Conservation (phyloP, 92 coral and sea anemone species). For the Zoanthus gigantus region DNA sequence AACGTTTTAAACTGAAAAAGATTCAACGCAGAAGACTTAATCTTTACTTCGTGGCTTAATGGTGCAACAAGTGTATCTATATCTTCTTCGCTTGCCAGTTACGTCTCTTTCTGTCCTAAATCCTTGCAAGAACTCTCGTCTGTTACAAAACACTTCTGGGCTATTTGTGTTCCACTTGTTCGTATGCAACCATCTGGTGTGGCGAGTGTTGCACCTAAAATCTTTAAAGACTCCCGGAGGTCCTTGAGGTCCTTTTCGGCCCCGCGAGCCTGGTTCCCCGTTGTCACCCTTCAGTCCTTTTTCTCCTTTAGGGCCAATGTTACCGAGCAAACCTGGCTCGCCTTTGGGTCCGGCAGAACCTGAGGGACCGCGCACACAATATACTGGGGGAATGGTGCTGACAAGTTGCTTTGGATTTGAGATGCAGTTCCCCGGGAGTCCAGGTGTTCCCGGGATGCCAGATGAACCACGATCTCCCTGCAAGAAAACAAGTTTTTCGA, state of each 20-base stretch:
- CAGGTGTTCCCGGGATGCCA: conserved; percentile 83
- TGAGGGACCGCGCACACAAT: conserved; percentile 81
- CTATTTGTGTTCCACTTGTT: conserved; percentile 68
- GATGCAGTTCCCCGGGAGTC: conserved; percentile 85
- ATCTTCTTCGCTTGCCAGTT: conserved; percentile 60
- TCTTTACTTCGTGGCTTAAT: conserved; percentile 13
- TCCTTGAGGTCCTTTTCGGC: conserved; percentile 80
- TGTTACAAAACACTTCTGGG: conserved; percentile 84
- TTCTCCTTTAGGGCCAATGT: conserved; percentile 71
- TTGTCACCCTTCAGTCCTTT: conserved; percentile 70
- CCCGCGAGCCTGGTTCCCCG: conserved; percentile 76
- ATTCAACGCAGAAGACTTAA: not conserved
- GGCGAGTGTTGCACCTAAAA: conserved; percentile 72
- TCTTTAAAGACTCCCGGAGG: conserved; percentile 82
- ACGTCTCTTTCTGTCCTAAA: conserved; percentile 64
- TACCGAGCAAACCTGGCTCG: conserved; percentile 73
- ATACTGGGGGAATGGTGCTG: conserved; percentile 57
- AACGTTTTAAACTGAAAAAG: not conserved
- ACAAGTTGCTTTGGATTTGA: conserved; percentile 60
- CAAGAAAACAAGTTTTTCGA: not conserved
- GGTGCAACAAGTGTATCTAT: conserved; percentile 78
- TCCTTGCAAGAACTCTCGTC: conserved; percentile 81
- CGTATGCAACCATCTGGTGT: conserved; percentile 81
- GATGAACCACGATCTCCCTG: conserved; percentile 82
- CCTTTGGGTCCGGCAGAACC: conserved; percentile 85